Evolutionary conservation across 2,888 invertebrate species (phyloP).

Genomic region (Lamellibrachia satsuma): DNA sequence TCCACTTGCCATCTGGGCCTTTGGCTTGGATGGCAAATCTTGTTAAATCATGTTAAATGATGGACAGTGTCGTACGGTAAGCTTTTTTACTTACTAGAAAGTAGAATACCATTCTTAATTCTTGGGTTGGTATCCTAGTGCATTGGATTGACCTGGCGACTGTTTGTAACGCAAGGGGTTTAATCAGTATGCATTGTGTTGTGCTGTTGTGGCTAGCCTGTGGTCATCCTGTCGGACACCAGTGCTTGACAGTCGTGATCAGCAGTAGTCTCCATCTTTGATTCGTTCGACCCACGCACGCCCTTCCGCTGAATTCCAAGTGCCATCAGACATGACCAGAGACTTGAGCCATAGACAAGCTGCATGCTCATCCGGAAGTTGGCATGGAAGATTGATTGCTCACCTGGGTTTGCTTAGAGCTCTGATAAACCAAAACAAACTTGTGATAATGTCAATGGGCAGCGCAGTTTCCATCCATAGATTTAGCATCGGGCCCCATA

Average conservation of each 20-base stretch:
- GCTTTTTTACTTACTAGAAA: no score
- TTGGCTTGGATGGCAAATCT: no score
- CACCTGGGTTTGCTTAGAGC: slow-evolving; percentile 17
- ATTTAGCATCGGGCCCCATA: background rate
- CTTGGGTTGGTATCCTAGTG: background rate
- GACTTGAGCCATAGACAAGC: background rate
- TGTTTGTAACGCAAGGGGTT: no score
- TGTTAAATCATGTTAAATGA: no score
- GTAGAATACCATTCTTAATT: background rate
- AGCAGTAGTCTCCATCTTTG: background rate
- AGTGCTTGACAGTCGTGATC: background rate
- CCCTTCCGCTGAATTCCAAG: background rate
- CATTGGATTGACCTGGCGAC: no score
- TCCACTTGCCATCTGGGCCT: no score
- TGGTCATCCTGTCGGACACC: background rate
- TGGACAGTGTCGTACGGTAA: no score
- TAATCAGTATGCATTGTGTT: no score
- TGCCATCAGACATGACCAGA: background rate
- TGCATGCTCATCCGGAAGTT: background rate
- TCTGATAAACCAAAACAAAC: background rate
- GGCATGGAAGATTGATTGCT: slow-evolving; percentile 13
- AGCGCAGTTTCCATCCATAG: background rate
- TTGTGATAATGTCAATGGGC: slow-evolving; percentile 2
- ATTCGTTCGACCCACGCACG: background rate
- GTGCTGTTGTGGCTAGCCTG: background rate